Conservation (phyloP, 2,888 invertebrate species). For the Sympetrum striolatum region DNA sequence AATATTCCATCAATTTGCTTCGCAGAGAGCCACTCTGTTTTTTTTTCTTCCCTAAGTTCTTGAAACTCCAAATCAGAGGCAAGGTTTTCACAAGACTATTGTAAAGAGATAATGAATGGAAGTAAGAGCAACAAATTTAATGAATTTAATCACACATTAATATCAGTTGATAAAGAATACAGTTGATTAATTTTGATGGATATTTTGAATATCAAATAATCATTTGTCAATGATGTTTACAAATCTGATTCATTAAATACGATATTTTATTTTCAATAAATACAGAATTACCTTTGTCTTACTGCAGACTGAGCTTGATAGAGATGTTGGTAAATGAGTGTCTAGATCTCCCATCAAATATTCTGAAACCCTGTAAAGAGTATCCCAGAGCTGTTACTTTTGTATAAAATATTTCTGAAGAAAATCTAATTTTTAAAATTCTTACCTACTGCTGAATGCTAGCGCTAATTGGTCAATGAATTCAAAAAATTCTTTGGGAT, state of each 20-base stretch:
- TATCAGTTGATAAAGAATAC: neutral
- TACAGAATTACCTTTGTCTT: slow-evolving; percentile 57
- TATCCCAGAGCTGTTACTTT: neutral
- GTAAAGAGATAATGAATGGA: neutral
- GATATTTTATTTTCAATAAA: neutral
- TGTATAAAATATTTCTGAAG: neutral
- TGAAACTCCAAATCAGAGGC: slow-evolving; percentile 47
- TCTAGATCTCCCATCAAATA: slow-evolving; percentile 62
- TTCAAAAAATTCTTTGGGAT: slow-evolving; percentile 58
- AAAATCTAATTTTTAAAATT: neutral
- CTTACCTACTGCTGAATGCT: slow-evolving; percentile 61
- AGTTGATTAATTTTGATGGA: neutral
- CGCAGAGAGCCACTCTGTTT: slow-evolving; percentile 52
- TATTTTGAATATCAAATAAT: neutral
- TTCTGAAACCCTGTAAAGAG: slow-evolving; percentile 60
- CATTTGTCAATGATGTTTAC: neutral
- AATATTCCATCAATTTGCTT: slow-evolving; percentile 58
- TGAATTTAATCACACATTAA: neutral
- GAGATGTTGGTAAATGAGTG: slow-evolving; percentile 49
- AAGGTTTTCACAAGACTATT: slow-evolving; percentile 57
- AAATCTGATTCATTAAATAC: neutral
- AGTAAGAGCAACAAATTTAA: neutral
- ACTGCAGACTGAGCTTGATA: slow-evolving; percentile 52
- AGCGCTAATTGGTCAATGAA: slow-evolving; percentile 61
- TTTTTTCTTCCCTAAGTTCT: slow-evolving; percentile 44